A percentile compares a stretch with the other conserved stretches of the same genome.
These are phyloP conservation scores for Oxyruncus cristatus DNA, from an alignment of 2,113 vertebrate genomes.

Conservation along the genomic window DNA sequence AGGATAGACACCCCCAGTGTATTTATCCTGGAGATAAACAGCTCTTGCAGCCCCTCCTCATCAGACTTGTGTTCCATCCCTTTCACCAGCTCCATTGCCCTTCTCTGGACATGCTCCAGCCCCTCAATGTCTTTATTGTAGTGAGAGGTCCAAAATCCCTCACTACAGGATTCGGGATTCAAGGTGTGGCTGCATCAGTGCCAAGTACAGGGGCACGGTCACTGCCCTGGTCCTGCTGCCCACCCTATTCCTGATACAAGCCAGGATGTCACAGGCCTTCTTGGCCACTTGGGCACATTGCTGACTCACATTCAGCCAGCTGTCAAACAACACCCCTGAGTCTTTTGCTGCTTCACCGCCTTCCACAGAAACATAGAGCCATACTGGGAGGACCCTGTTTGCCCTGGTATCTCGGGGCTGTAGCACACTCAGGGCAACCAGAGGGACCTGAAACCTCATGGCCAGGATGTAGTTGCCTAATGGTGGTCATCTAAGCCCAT, in stretches of 20 bases:
- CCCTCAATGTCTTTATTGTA: not conserved
- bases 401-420: not conserved
- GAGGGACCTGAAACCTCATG: not conserved
- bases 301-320: not conserved
- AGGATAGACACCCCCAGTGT: not conserved
- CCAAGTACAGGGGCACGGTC: not conserved
- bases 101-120: not conserved
- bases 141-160: not conserved
- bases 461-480: not conserved
- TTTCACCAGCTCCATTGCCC: not conserved
- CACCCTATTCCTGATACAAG: not conserved
- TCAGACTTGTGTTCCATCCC: not conserved
- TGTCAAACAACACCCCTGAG: not conserved
- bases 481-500: not conserved
- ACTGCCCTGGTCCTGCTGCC: not conserved
- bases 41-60: not conserved
- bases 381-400: not conserved
- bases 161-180: not conserved
- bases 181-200: not conserved
- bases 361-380: not conserved
- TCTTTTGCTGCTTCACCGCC: not conserved
- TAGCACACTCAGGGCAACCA: not conserved
- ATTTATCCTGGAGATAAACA: no score
- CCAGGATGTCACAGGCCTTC: not conserved
- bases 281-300: not conserved